Conservation (phyloP, 2,888 invertebrate genomes). For the Tachina grossa region DNA sequence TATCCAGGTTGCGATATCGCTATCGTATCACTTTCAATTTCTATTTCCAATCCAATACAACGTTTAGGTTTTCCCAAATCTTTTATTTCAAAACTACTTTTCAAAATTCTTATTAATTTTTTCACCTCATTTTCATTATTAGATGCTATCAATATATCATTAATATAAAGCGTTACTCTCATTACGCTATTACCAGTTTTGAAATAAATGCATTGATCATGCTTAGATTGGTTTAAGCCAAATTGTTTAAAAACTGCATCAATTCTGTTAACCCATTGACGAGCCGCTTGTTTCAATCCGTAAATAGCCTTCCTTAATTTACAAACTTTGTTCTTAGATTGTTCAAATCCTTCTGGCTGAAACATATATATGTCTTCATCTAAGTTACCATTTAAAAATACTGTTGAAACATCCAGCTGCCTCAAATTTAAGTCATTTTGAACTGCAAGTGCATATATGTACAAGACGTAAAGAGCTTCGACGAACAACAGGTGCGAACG, state of each 20-base stretch:
- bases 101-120: conserved; percentile 1
- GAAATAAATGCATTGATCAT: no score
- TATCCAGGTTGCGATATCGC: conserved; percentile 16
- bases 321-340: conserved; percentile 35
- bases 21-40: not conserved
- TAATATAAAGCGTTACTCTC: no score
- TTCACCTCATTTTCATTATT: conserved; percentile 1
- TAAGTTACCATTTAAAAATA: conserved; percentile 15
- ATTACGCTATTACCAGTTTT: no score
- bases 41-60: conserved; percentile 30
- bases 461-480: no score
- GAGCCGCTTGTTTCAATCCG: conserved; percentile 27
- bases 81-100: conserved; percentile 17
- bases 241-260: not conserved
- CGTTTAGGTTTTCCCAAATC: conserved; percentile 27
- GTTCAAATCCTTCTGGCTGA: conserved; percentile 30
- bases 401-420: conserved; percentile 32
- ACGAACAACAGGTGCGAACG: no score
- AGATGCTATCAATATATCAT: no score
- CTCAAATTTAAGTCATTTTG: no score
- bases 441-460: no score
- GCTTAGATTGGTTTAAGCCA: no score
- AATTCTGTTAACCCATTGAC: conserved; percentile 16
- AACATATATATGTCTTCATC: conserved; percentile 10
- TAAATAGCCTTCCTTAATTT: conserved; percentile 14